Evolutionary conservation across 2,797 vertebrate species (phyloP).

Genomic region (Geotrypetes seraphini): DNA sequence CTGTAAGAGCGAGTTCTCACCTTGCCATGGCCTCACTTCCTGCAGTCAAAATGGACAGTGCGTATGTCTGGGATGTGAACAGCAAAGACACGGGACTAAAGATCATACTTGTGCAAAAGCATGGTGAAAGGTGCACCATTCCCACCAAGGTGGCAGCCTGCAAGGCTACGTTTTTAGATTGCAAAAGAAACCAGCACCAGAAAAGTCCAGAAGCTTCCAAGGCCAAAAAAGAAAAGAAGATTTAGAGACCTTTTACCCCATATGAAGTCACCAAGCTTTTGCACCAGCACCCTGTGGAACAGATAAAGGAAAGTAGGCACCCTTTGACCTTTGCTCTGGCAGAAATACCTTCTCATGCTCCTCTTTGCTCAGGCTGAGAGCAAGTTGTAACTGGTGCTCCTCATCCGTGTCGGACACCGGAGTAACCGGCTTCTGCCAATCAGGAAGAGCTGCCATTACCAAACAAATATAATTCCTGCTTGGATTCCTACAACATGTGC

Average conservation of each 20-base stretch:
- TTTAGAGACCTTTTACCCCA: no score
- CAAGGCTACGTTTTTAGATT: not conserved
- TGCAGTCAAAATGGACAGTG: conserved; percentile 18
- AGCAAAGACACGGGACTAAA: conserved; percentile 7
- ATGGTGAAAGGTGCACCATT: conserved; percentile 2
- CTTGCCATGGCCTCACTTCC: conserved; percentile 52
- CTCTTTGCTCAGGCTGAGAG: conserved; percentile 83
- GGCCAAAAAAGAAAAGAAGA: conserved; percentile 6
- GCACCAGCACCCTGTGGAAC: not conserved
- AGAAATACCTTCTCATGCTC: conserved; percentile 85
- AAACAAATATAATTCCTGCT: conserved; percentile 14
- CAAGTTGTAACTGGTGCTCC: conserved; percentile 84
- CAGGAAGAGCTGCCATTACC: no score
- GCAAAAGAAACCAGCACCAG: not conserved
- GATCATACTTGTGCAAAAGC: conserved; percentile 4
- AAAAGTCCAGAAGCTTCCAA: conserved; percentile 3
- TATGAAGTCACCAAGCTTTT: conserved; percentile 12
- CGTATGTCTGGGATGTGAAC: not conserved
- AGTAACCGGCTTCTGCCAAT: conserved; percentile 53
- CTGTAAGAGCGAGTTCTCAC: conserved; percentile 36
- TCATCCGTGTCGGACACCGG: conserved; percentile 74
- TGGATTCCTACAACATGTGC: not conserved
- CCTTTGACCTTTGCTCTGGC: conserved; percentile 34
- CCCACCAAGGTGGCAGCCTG: not conserved
- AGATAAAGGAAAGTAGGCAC: conserved; percentile 13